Percentiles rank a stretch among this genome's conserved stretches.
phyloP scores from a whole-genome alignment of 1,140 invertebrate species.

The Apis mellifera region Amel_HAv3.1 CM009931.2:20744501-20745000 shows the following conservation, averaged over 20 bases:
- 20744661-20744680: too few species aligned
- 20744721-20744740: too few species aligned
- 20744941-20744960: neutral
- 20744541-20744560: neutral
- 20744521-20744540: neutral
- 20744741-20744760: too few species aligned
- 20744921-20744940: neutral
- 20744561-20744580: neutral
- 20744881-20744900: neutral
- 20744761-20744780: neutral
- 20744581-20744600: neutral
- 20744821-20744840: neutral
- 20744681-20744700: too few species aligned
- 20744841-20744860: neutral
- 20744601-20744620: neutral
- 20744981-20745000: neutral
- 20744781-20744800: neutral
- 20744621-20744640: neutral
- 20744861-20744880: neutral
- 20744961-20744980: neutral
- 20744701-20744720: neutral
- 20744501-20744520: conserved; percentile 6
- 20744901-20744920: neutral
- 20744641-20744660: neutral
- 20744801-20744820: neutral